phyloP scores from a whole-genome alignment of 2,888 invertebrate species.

The Leptarthrus brevirostris region DNA sequence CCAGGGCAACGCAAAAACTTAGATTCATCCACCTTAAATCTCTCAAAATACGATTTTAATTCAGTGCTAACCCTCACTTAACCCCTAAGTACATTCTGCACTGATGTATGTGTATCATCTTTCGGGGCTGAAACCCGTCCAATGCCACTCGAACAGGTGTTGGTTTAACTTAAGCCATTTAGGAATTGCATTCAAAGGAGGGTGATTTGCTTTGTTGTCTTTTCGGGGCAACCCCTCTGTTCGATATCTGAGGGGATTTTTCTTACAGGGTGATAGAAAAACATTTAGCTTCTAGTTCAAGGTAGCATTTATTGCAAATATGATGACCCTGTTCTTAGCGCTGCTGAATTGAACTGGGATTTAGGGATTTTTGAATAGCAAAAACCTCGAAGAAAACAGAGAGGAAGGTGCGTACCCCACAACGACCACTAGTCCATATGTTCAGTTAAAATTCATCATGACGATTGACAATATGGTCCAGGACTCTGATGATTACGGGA shows the following conservation, averaged over 20 bases:
- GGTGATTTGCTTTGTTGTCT: constrained; percentile 45
- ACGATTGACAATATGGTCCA: constrained; percentile 57
- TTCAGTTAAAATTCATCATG: constrained; percentile 57
- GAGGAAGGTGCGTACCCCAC: constrained; percentile 48
- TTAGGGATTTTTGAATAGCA: constrained; percentile 22
- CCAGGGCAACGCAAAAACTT: background rate
- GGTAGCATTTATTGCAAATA: background rate
- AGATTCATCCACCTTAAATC: constrained; percentile 40
- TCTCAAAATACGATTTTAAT: constrained; percentile 52
- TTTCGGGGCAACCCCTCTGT: constrained; percentile 8
- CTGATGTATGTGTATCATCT: background rate
- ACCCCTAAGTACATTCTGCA: constrained; percentile 48
- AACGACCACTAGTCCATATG: constrained; percentile 60
- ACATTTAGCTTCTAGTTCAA: background rate
- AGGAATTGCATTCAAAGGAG: constrained; percentile 46
- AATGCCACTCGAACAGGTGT: constrained; percentile 60
- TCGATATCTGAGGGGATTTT: constrained; percentile 4
- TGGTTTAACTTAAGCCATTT: constrained; percentile 56
- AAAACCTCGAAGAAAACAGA: background rate
- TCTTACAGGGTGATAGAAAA: background rate
- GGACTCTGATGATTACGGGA: constrained; percentile 44
- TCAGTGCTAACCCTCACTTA: constrained; percentile 49
- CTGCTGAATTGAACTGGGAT: constrained; percentile 48
- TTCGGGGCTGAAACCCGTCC: constrained; percentile 54
- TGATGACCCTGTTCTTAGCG: constrained; percentile 40